phyloP scores from a whole-genome alignment of 2,888 invertebrate genomes.

The Linnaemya vulpina region DNA sequence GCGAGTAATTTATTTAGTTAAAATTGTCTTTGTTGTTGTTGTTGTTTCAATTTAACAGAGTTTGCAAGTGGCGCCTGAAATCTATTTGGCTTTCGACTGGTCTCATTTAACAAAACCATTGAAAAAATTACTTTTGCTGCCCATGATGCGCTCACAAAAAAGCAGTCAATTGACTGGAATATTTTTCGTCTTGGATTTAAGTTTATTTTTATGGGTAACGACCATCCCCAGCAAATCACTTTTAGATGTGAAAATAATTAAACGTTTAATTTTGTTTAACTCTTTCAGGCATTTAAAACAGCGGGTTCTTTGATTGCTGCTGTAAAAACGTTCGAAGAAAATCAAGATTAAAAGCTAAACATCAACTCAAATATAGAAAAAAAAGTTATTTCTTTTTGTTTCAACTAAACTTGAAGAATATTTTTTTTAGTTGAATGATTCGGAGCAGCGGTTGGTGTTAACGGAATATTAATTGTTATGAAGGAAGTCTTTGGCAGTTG shows the following conservation, averaged over 20 bases:
- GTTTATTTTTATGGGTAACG: slow-evolving; percentile 65
- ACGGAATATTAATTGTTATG: too few species aligned
- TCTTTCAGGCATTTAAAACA: slow-evolving; percentile 53
- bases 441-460: too few species aligned
- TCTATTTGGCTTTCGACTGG: slow-evolving; percentile 60
- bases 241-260: neutral
- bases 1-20: neutral
- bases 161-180: slow-evolving; percentile 38
- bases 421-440: too few species aligned
- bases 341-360: slow-evolving; percentile 1
- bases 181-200: slow-evolving; percentile 60
- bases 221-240: neutral
- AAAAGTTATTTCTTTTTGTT: too few species aligned
- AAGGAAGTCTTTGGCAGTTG: neutral
- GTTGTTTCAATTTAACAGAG: slow-evolving; percentile 31
- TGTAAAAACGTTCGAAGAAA: slow-evolving; percentile 53
- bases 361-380: too few species aligned
- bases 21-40: neutral
- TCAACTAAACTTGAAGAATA: too few species aligned
- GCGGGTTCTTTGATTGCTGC: slow-evolving; percentile 60
- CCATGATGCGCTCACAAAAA: slow-evolving; percentile 58
- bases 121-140: slow-evolving; percentile 53
- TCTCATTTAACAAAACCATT: slow-evolving; percentile 34
- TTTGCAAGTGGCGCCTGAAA: slow-evolving; percentile 49
- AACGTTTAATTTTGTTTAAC: neutral